phyloP scores from a whole-genome alignment of 2,797 vertebrate genomes.

The Allobates femoralis region DNA sequence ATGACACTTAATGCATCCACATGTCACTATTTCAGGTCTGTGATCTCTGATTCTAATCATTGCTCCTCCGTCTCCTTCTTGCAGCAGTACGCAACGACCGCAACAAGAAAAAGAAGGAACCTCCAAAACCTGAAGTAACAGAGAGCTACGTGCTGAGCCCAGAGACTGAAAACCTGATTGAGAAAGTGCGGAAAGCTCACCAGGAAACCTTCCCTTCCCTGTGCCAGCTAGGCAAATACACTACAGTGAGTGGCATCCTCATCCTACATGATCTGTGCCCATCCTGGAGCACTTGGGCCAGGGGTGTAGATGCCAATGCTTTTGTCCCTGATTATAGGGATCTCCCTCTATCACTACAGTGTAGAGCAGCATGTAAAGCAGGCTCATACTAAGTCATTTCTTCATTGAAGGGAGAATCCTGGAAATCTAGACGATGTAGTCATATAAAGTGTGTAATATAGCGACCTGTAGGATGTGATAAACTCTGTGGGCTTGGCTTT shows the following conservation, averaged over 20 bases:
- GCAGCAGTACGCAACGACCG: constrained; percentile 95
- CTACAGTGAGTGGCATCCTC: constrained; percentile 82
- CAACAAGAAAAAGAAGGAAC: constrained; percentile 98
- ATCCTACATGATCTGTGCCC: not conserved
- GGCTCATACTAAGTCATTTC: not conserved
- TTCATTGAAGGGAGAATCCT: not conserved
- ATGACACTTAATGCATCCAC: not conserved
- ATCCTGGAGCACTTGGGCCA: not conserved
- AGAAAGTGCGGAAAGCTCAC: constrained; percentile 95
- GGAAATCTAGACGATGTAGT: not conserved
- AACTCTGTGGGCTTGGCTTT: too few relatives aligned
- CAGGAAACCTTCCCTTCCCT: constrained; percentile 97
- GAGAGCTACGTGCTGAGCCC: constrained; percentile 92
- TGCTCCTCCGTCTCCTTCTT: not conserved
- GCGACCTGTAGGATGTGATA: not conserved
- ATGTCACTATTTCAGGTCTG: not conserved
- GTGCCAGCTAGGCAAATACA: constrained; percentile 98
- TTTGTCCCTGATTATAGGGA: not conserved
- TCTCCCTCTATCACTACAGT: not conserved
- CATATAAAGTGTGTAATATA: not conserved
- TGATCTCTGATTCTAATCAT: not conserved
- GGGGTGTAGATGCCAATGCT: not conserved
- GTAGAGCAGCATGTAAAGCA: not conserved
- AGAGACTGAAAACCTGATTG: constrained; percentile 94
- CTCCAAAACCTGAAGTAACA: constrained; percentile 89